phyloP scores from a whole-genome alignment of 2,888 invertebrate genomes.

The Yponomeuta plumbellus region DNA sequence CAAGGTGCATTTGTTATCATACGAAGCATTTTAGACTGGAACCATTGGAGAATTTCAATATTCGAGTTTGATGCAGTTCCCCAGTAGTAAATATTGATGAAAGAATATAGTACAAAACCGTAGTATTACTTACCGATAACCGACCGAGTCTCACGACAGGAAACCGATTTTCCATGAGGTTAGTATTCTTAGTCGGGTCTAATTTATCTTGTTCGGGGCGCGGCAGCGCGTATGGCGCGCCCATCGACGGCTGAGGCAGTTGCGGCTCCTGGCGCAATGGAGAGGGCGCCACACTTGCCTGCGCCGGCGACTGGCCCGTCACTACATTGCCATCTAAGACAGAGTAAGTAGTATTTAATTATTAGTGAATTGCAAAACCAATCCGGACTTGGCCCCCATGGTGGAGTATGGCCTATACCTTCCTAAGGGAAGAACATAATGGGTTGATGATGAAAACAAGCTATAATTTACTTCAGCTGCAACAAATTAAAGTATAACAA shows the following conservation, averaged over 20 bases:
- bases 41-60: too few relatives aligned
- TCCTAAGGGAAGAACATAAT: too few relatives aligned
- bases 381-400: too few relatives aligned
- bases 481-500: not conserved
- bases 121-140: constrained; percentile 53
- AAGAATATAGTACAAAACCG: not conserved
- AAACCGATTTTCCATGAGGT: constrained; percentile 51
- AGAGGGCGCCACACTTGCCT: constrained; percentile 78
- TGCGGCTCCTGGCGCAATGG: constrained; percentile 70
- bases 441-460: too few relatives aligned
- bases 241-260: constrained; percentile 71
- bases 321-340: constrained; percentile 61
- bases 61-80: too few relatives aligned
- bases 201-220: constrained; percentile 45
- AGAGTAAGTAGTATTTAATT: not conserved
- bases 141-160: constrained; percentile 71
- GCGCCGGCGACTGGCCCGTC: constrained; percentile 78
- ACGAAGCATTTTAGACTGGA: too few relatives aligned
- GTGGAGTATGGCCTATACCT: too few relatives aligned
- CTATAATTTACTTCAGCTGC: not conserved
- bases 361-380: not conserved
- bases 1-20: too few relatives aligned
- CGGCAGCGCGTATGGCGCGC: constrained; percentile 56
- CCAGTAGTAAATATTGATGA: too few relatives aligned
- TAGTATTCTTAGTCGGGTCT: constrained; percentile 46